Conservation (phyloP, 2,113 vertebrate species). For the Hippocampus zosterae region DNA sequence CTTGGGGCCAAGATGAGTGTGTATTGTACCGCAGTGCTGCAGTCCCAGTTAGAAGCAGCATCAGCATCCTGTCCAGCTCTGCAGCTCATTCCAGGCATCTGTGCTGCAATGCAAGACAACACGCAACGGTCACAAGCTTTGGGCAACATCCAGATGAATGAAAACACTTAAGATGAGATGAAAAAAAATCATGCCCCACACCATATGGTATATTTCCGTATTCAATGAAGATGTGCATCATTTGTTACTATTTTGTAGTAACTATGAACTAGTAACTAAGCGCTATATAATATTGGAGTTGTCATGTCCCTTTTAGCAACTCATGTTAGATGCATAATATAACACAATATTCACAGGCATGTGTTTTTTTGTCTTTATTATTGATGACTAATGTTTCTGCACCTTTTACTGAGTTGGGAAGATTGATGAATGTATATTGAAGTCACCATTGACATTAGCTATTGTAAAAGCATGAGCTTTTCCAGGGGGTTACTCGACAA, state of each 20-base stretch:
- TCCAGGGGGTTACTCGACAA: background rate
- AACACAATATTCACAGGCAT: background rate
- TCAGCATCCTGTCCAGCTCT: conserved; percentile 40
- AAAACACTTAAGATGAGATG: conserved; percentile 11
- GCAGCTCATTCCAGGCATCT: conserved; percentile 50
- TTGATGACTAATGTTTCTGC: too few species aligned
- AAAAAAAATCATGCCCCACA: too few species aligned
- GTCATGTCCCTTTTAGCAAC: too few species aligned
- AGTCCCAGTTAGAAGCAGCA: conserved; percentile 48
- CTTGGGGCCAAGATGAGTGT: conserved; percentile 50
- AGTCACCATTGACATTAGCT: background rate
- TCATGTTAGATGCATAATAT: too few species aligned
- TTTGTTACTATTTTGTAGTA: too few species aligned
- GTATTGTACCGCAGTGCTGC: conserved; percentile 69
- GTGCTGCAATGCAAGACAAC: conserved; percentile 49
- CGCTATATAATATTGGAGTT: too few species aligned
- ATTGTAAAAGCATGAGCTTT: background rate
- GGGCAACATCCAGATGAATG: conserved; percentile 1
- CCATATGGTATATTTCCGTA: too few species aligned
- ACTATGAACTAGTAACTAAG: too few species aligned
- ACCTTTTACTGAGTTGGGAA: too few species aligned
- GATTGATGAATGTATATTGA: background rate
- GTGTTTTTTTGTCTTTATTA: background rate
- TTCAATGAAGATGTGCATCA: too few species aligned
- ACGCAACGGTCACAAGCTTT: conserved; percentile 1